Conservation (phyloP, 2,888 invertebrate genomes). For the Agapetus fuscipes region DNA sequence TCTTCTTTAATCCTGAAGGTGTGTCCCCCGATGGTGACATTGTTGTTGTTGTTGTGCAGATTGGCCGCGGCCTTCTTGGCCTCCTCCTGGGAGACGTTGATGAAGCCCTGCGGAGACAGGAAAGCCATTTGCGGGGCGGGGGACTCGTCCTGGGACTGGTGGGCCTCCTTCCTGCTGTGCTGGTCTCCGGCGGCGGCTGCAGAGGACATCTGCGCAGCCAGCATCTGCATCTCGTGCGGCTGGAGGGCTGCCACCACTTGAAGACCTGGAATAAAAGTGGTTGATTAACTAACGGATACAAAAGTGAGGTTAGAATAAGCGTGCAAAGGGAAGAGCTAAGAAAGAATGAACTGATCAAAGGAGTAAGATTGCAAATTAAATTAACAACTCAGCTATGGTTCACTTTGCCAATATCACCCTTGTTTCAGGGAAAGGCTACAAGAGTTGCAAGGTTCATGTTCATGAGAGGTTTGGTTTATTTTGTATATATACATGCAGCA, state of each 20-base stretch:
- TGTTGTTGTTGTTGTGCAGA: constrained; percentile 34
- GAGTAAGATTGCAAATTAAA: no score
- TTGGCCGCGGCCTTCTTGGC: constrained; percentile 29
- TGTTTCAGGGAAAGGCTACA: no score
- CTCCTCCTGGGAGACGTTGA: constrained; percentile 6
- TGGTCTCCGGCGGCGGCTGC: constrained; percentile 4
- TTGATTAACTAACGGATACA: no score
- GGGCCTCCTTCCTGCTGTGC: constrained; percentile 5
- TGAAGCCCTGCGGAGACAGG: constrained; percentile 6
- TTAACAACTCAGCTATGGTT: no score
- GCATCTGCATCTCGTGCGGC: constrained; percentile 58
- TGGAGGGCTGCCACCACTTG: constrained; percentile 57
- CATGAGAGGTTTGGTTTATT: no score
- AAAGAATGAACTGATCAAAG: background rate
- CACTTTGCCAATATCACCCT: no score
- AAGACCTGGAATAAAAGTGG: constrained; percentile 37
- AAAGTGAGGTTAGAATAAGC: no score
- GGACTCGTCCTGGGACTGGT: background rate
- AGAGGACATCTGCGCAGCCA: constrained; percentile 28
- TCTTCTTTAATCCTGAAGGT: constrained; percentile 35
- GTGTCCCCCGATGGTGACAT: constrained; percentile 19
- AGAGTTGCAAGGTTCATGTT: no score
- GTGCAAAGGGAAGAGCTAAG: background rate
- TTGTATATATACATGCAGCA: no score
- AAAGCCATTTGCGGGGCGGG: constrained; percentile 14